Percentiles rank a stretch among this genome's conserved stretches.
Conservation (phyloP, 2,888 invertebrate species). For the Agonopterix heracliana region DNA sequence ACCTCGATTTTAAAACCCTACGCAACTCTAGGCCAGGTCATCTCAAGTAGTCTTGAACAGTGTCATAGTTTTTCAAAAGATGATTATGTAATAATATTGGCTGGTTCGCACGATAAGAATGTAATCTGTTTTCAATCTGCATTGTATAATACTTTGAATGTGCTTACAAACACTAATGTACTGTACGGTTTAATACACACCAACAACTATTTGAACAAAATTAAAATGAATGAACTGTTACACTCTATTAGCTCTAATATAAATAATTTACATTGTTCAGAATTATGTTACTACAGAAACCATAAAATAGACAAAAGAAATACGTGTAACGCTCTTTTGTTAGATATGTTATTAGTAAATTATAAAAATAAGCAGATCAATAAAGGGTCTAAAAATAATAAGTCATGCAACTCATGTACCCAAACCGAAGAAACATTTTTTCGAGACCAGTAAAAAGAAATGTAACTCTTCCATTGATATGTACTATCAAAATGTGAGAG, state of each 20-base stretch:
- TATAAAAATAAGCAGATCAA: no score
- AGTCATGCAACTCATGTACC: background rate
- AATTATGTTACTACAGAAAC: background rate
- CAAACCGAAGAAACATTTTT: background rate
- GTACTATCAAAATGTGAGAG: background rate
- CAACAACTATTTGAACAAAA: background rate
- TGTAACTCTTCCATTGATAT: background rate
- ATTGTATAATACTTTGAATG: background rate
- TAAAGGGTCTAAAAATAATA: no score
- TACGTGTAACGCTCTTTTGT: no score
- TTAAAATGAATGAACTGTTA: background rate
- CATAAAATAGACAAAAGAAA: background rate
- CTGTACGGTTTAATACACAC: background rate
- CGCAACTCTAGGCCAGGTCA: background rate
- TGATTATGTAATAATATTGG: background rate
- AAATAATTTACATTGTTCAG: background rate
- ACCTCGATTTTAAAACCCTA: background rate
- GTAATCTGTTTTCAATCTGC: background rate
- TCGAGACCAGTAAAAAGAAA: background rate
- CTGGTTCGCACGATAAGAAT: background rate
- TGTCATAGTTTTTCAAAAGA: background rate
- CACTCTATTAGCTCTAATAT: background rate
- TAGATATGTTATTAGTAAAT: no score
- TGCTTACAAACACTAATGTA: background rate
- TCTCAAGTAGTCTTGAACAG: background rate